Conservation (phyloP, 2,797 vertebrate genomes). For the Vultur gryphus region DNA sequence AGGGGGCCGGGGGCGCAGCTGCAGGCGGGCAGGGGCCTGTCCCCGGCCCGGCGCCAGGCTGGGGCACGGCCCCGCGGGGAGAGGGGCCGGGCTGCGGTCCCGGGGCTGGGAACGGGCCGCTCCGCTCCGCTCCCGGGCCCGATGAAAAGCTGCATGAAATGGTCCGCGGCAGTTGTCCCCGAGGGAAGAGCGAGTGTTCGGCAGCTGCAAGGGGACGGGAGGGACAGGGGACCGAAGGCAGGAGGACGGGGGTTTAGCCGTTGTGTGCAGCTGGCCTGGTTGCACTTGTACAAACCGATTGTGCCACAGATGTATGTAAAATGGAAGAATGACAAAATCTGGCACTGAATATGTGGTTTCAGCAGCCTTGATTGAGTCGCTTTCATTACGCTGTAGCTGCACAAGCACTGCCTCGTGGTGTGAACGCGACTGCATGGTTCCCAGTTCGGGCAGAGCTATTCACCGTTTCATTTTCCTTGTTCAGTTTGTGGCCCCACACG, state of each 20-base stretch:
- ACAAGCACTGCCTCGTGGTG: accelerated
- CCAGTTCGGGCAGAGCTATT: accelerated
- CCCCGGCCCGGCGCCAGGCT: neutral
- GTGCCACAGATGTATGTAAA: accelerated
- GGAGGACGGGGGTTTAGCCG: accelerated
- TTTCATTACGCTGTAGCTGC: accelerated
- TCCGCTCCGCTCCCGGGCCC: neutral
- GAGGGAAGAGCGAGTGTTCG: neutral
- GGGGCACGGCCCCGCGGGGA: neutral
- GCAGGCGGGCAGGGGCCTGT: neutral
- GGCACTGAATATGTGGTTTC: accelerated
- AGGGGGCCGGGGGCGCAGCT: neutral
- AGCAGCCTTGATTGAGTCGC: accelerated
- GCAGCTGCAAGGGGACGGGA: neutral
- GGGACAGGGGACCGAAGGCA: accelerated
- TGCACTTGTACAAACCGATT: accelerated
- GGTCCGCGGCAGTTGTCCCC: neutral
- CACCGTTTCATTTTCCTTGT: accelerated
- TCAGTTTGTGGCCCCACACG: accelerated
- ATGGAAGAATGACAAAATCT: too few relatives aligned
- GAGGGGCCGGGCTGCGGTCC: neutral
- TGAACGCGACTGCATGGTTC: accelerated
- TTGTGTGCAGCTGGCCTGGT: neutral
- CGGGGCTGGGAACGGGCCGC: too few relatives aligned
- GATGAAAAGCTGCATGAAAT: neutral